Evolutionary conservation across 2,888 invertebrate species (phyloP), one percentile per base, ranked within the genome.

Genomic region (Thalpophila matura): DNA sequence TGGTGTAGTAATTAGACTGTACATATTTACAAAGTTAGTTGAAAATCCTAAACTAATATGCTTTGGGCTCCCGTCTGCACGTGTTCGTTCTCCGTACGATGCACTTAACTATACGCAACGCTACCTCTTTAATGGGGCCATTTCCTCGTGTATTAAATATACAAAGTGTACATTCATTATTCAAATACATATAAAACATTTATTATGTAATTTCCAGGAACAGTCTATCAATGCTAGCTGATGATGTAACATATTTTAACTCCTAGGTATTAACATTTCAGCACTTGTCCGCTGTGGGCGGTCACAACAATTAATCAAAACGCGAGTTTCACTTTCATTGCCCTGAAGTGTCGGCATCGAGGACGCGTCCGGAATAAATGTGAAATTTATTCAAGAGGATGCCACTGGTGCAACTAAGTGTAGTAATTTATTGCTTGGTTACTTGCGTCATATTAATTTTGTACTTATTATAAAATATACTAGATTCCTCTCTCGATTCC

Each of bases 361-460:
- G 37, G 42, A 38, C 55, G 46, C 45, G 42, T 20, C n/a, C 54
- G 16, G 50, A 59, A 84, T 79, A 81, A 83, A 86, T 79, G 83
- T 66, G 72, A 82, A 83, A 86, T 84, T 84, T 87, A 87, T 88
- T 86, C 84, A 85, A 79, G 75, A 74, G 79, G 64, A 73, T 72
- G 74, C 80, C 75, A 78, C 77, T 74, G 69, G 59, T 80, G 80
- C 80, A 81, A 77, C 82, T 77, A 83, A 86, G 72, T 85, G 82
- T 64, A 49, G 73, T 73, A 79, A 84, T 85, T 83, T 84, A 83
- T 82, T 72, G 77, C 14, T n/a, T n/a, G 14, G 49, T 59, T 14
- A 14, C 10, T 0, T 20, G 10, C 58, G 47, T 40, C n/a, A 6
- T 7, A 9, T 6, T 10, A 20, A 12, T 10, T 22, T 22, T 16